phyloP scores from a whole-genome alignment of 1,140 invertebrate species.

The Ips nitidus region DNA sequence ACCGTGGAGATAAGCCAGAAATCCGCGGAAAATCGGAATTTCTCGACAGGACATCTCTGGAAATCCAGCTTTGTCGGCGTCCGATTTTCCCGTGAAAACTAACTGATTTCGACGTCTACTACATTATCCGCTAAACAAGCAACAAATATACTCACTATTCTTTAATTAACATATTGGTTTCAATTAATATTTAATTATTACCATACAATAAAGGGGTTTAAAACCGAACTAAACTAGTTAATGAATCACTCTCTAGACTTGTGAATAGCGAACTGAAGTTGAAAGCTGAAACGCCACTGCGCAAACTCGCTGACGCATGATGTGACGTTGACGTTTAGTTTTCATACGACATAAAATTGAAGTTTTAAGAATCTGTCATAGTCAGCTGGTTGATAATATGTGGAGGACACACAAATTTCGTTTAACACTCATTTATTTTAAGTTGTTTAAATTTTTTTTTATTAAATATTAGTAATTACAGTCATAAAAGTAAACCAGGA shows the following conservation, averaged over 20 bases:
- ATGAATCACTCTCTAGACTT: slow-evolving; percentile 33
- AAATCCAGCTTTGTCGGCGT: slow-evolving; percentile 21
- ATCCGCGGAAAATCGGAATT: slow-evolving; percentile 23
- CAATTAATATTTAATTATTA: slow-evolving; percentile 41
- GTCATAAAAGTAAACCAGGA: no score
- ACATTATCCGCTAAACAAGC: background rate
- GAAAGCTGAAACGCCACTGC: slow-evolving; percentile 40
- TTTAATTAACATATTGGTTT: slow-evolving; percentile 50
- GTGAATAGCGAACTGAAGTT: background rate
- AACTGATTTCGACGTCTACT: background rate
- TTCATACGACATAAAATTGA: no score
- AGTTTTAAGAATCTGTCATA: no score
- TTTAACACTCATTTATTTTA: no score
- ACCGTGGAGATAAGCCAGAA: slow-evolving; percentile 12
- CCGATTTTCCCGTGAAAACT: slow-evolving; percentile 28
- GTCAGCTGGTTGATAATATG: no score
- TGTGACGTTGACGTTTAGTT: background rate
- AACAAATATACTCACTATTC: slow-evolving; percentile 49
- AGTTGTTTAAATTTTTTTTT: no score
- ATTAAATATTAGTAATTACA: no score
- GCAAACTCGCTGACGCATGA: slow-evolving; percentile 49
- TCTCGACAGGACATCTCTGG: slow-evolving; percentile 29
- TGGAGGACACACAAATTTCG: no score
- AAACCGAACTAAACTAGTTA: slow-evolving; percentile 36
- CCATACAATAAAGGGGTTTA: slow-evolving; percentile 41